A percentile compares a stretch with the other conserved stretches of the same genome.
These are phyloP conservation scores for Drosophila lowei DNA, from an alignment of 1,140 invertebrate genomes.

Conservation along the genomic window DNA sequence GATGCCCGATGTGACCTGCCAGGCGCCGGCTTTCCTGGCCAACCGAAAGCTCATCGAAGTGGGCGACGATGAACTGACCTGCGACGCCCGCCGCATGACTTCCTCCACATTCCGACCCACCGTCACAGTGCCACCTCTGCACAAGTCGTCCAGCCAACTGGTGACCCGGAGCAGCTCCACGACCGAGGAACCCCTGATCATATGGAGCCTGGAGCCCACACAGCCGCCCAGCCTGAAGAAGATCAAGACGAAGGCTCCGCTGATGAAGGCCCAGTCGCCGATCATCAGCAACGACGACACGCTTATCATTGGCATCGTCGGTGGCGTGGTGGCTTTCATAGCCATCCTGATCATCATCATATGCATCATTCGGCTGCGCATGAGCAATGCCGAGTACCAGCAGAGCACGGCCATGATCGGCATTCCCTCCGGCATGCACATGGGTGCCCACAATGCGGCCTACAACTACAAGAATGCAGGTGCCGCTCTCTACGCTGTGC, in stretches of 20 bases:
- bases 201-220: slow-evolving; percentile 91
- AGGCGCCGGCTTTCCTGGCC: slow-evolving; percentile 87
- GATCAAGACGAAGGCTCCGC: slow-evolving; percentile 85
- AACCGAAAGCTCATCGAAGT: slow-evolving; percentile 89
- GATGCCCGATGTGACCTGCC: slow-evolving; percentile 86
- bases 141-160: slow-evolving; percentile 83
- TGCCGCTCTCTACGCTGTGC: slow-evolving; percentile 84
- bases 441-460: slow-evolving; percentile 84
- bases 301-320: slow-evolving; percentile 95
- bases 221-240: slow-evolving; percentile 83
- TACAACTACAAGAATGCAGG: slow-evolving; percentile 84
- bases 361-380: slow-evolving; percentile 90
- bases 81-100: slow-evolving; percentile 86
- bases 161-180: slow-evolving; percentile 84
- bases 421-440: slow-evolving; percentile 83
- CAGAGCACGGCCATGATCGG: slow-evolving; percentile 86
- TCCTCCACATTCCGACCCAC: slow-evolving; percentile 83
- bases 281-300: slow-evolving; percentile 93
- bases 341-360: slow-evolving; percentile 94
- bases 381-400: slow-evolving; percentile 87
- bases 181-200: slow-evolving; percentile 91
- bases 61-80: slow-evolving; percentile 91
- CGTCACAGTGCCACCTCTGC: slow-evolving; percentile 70
- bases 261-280: slow-evolving; percentile 85
- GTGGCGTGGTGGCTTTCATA: slow-evolving; percentile 95